Evolutionary conservation across 2,797 vertebrate species (phyloP), one percentile per base, ranked within the genome.

Genomic region (Centropyge bicolor): DNA sequence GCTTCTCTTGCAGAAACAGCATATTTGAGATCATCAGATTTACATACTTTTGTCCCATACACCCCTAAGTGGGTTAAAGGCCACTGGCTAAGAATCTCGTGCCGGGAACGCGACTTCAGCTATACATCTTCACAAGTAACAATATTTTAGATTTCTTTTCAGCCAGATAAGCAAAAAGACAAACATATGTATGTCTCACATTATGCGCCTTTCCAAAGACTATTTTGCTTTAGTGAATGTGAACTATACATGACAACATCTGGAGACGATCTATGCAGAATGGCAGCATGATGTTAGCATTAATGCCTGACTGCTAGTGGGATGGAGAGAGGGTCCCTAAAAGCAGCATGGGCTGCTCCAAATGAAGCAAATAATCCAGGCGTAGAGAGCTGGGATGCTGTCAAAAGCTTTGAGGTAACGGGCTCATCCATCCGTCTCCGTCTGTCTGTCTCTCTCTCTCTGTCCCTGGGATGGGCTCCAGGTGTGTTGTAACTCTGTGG

Each of bases 231-330:
- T 73, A 60, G 68, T 83, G 66, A 80, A 89, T 87, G 64, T 68
- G 76, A 84, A 78, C 69, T 71, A 51, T 74, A 64, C 64, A 80
- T 88, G 83, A 84, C 83, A 87, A 91, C 94, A 95, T 95, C 93
- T 95, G 94, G 92, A 92, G 86, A 66, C 74, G 82, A 92, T 94
- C 88, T 89, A 35, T 67, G 59, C 78, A 82, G 86, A 82, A 82
- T 83, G 70, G 83, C 68, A 82, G 78, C 60, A 68, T 70, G 72
- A 87, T 88, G 81, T 84, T 85, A 82, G 64, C 82, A 59, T 69
- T 84, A 74, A 84, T 57, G 72, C 81, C 85, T 86, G 83, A 89
- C 89, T 91, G 90, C 66, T 74, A 72, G 80, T 49, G 10, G 66
- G 70, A 78, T 35, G 46, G 63, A 82, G 82, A 84, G 62, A 71